Evolutionary conservation across 2,888 invertebrate species (phyloP), one percentile per base, ranked within the genome.

Genomic region (Pollenia labialis): DNA sequence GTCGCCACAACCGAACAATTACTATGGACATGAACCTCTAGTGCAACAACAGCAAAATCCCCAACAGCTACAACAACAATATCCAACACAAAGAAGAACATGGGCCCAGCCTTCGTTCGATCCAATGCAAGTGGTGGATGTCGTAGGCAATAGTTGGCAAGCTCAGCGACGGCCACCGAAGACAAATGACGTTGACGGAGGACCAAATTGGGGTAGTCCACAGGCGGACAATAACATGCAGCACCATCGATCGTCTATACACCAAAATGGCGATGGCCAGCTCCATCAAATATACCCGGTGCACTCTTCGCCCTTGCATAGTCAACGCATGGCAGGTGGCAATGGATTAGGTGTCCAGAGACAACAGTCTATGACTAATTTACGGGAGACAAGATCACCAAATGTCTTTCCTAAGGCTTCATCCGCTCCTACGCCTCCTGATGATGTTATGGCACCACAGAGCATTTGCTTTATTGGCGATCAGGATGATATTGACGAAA

Each of bases 401-500:
- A 91, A 89, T 85, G 88, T 89, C 44, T 87, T 89, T 64, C 75
- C 88, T n/a, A 89, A 88, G 85, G 76, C 89, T 46, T 88, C 89
- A 16, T 89, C 88, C 11, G 88, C 89, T 12, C 89, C 92, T 88
- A 85, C 89, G 64, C 95, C 96, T 60, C 96, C 96, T 44, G 95
- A 96, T 77, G 97, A 97, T 91, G 97, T 97, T 91, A 98, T 98
- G 97, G 97, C 97, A 90, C 98, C 98, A 0, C 98, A 98, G 92
- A 97, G 97, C 94, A 98, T 98, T 90, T 98, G 97, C 79, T 98
- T 98, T 91, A 97, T 98, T 89, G 97, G 97, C 91, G 96, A 95
- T 92, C 95, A 95, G 40, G 94, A 94, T 66, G 94, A 94, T 93
- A 92, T 92, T 16, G 93, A 93, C 8, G 93, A 93, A 86, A 91